Evolutionary conservation across 2,797 vertebrate species (phyloP).

Genomic region (Eleutherodactylus coqui): DNA sequence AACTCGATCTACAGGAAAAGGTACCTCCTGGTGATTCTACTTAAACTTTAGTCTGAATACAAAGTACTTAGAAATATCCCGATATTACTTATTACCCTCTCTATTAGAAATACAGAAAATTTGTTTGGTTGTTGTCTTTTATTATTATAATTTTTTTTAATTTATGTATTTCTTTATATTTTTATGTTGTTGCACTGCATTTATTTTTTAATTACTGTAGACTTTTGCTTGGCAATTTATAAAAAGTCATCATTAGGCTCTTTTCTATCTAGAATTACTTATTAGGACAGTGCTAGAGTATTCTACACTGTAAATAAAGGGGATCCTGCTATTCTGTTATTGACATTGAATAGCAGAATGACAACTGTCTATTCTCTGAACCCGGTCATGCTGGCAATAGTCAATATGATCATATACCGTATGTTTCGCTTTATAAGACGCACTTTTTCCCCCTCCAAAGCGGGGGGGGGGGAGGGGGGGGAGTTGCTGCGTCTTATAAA

Average conservation of each 20-base stretch:
- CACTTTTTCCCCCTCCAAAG: too few relatives aligned
- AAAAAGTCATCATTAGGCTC: too few relatives aligned
- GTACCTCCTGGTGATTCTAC: neutral
- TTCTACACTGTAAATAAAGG: too few relatives aligned
- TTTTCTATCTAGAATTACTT: neutral
- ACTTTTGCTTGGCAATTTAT: too few relatives aligned
- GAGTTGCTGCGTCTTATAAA: too few relatives aligned
- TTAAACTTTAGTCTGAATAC: neutral
- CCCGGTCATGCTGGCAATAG: too few relatives aligned
- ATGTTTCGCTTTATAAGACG: too few relatives aligned
- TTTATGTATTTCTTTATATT: neutral
- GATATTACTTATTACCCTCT: neutral
- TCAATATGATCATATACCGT: too few relatives aligned
- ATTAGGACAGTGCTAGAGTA: neutral
- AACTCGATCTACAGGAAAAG: neutral
- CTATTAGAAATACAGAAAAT: neutral
- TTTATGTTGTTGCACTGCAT: too few relatives aligned
- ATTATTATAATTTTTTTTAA: neutral
- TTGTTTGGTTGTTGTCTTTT: neutral
- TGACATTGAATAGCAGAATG: neutral
- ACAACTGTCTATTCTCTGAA: neutral
- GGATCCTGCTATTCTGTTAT: neutral
- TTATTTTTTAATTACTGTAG: too few relatives aligned
- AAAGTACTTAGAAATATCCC: neutral
- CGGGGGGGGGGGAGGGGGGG: too few relatives aligned